Evolutionary conservation across 2,888 invertebrate species (phyloP), one percentile per base, ranked within the genome.

Genomic region (Eremobia ochroleuca): DNA sequence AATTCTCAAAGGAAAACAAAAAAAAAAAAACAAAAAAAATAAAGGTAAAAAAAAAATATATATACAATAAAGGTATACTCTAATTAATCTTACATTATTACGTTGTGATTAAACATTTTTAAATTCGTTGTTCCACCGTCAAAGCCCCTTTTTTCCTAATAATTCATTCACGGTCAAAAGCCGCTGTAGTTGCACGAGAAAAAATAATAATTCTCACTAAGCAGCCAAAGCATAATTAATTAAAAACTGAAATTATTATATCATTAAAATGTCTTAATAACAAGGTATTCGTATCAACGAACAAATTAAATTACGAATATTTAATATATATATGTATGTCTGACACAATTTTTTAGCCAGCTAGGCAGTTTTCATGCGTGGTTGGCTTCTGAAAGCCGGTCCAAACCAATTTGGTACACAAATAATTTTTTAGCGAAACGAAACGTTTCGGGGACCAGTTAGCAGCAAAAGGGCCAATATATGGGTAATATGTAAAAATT

Each of bases 301-400:
- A 34, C 76, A 79, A 77, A 85, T 82, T 82, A 73, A 81, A 86
- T 75, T 81, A 84, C 81, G 77, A 84, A 85, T 86, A 81, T 34
- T 37, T 79, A 79, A 84, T n/a, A n/a, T n/a, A n/a, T n/a, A n/a
- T n/a, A n/a, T n/a, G n/a, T n/a, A n/a, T 81, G 34, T 37, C 34
- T 81, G 85, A 85, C 85, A 79, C 73, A 79, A 73, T 87, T 84
- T 59, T 55, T 69, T 37, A 70, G 67, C n/a, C n/a, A 52, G 52
- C 61, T 64, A 67, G 77, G 71, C 43, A 75, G 43, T 64, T 75
- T 52, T 9, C 34, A 70, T 59, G 65, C 79, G 77, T 76, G 76
- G 82, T 25, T 59, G 40, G 49, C 52, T 76, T 61, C 28, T 76
- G 25, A 80, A 76, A 80, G 62, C 66, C 15, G 34, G 40, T 70